phyloP scores from a whole-genome alignment of 2,797 vertebrate species.

The Scyliorhinus canicula region DNA sequence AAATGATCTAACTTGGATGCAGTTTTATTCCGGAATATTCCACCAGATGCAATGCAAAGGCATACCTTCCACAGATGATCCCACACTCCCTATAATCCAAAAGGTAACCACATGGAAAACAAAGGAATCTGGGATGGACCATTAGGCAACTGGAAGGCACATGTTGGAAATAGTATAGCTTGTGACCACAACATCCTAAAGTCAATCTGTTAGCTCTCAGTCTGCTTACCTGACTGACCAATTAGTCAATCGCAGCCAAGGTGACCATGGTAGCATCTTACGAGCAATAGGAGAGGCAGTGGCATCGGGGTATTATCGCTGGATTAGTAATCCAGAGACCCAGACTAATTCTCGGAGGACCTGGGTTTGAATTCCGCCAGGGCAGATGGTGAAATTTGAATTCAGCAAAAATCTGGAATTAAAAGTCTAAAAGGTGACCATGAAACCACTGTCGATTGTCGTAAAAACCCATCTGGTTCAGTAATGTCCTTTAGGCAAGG shows the following conservation, averaged over 20 bases:
- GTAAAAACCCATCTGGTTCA: no score
- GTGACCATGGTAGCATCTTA: background rate
- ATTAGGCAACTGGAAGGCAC: background rate
- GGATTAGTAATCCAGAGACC: no score
- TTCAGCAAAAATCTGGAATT: no score
- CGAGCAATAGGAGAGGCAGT: no score
- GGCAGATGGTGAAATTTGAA: no score
- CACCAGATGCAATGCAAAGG: background rate
- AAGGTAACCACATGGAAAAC: background rate
- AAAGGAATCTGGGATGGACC: background rate
- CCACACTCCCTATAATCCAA: background rate
- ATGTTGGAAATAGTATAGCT: background rate
- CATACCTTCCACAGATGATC: background rate
- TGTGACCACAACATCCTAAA: background rate
- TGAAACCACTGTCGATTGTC: no score
- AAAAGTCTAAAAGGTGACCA: no score
- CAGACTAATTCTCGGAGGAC: no score
- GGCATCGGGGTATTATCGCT: no score
- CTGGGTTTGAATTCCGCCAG: no score
- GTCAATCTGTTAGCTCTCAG: background rate
- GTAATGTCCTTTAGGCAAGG: no score
- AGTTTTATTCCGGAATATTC: background rate
- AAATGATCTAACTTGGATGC: background rate
- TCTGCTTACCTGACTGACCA: background rate
- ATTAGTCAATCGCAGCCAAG: background rate